Conservation (phyloP, 2,888 invertebrate species). For the Campoletis raptor region DNA sequence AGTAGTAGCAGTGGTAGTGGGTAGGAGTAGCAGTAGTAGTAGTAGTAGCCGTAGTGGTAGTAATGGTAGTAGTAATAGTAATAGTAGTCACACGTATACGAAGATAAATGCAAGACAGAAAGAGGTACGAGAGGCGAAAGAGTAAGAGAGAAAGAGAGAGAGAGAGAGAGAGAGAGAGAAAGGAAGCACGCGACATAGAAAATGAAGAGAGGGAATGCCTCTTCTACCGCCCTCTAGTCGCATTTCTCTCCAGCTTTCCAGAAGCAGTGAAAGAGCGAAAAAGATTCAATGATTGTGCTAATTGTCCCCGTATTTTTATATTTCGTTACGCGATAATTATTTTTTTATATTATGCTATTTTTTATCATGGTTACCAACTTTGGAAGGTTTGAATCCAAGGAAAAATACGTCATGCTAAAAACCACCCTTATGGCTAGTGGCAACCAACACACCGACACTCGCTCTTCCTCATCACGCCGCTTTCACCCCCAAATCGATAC, state of each 20-base stretch:
- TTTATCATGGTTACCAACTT: conserved; percentile 14
- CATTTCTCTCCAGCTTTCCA: conserved; percentile 28
- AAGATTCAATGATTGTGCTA: conserved; percentile 39
- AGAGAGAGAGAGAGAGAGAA: conserved; percentile 10
- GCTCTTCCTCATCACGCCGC: conserved; percentile 68
- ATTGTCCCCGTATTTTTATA: conserved; percentile 8
- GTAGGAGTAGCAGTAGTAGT: conserved; percentile 21
- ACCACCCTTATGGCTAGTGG: conserved; percentile 56
- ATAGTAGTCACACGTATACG: conserved; percentile 22
- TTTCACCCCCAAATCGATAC: conserved; percentile 77
- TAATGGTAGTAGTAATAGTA: conserved; percentile 30
- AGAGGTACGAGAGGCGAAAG: conserved; percentile 4
- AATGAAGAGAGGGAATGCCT: conserved; percentile 39
- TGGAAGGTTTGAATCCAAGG: conserved; percentile 26
- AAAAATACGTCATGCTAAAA: conserved; percentile 50
- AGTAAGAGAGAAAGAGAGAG: conserved; percentile 24
- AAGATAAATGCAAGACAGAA: conserved; percentile 1
- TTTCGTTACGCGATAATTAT: not conserved
- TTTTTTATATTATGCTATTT: not conserved
- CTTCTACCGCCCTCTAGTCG: conserved; percentile 14
- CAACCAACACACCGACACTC: conserved; percentile 62
- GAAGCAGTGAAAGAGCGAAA: conserved; percentile 20
- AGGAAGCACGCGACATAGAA: not conserved
- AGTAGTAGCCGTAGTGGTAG: conserved; percentile 22
- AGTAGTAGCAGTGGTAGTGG: conserved; percentile 31